Percentiles rank a stretch among this genome's conserved stretches.
Conservation (phyloP, 92 coral and sea anemone species). For the Pocillopora meandrina region DNA sequence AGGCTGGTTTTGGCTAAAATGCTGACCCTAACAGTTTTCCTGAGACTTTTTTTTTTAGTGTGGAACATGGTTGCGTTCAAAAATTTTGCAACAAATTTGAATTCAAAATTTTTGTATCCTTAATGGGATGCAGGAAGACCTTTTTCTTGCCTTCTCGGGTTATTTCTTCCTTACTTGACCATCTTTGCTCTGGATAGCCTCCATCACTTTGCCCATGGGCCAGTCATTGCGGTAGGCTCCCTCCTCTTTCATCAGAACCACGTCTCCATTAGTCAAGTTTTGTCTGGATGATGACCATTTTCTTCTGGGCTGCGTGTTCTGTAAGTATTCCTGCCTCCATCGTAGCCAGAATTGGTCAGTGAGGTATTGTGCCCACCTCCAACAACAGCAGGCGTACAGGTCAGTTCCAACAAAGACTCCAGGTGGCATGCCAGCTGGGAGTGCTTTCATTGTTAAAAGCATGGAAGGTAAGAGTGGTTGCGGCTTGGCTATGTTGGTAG, state of each 20-base stretch:
- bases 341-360: constrained; percentile 45
- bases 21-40: too few relatives aligned
- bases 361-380: constrained; percentile 39
- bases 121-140: constrained; percentile 36
- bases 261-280: constrained; percentile 38
- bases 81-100: too few relatives aligned
- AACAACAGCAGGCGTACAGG: constrained; percentile 35
- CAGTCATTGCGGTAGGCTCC: constrained; percentile 51
- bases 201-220: constrained; percentile 51
- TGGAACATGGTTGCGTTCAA: too few relatives aligned
- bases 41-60: too few relatives aligned
- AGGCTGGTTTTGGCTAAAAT: too few relatives aligned
- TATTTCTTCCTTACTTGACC: constrained; percentile 43
- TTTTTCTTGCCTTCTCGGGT: constrained; percentile 28
- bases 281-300: constrained; percentile 28
- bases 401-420: constrained; percentile 31
- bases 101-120: neutral
- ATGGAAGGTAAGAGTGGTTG: constrained; percentile 36
- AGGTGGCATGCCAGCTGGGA: constrained; percentile 39
- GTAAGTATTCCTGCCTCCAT: constrained; percentile 54
- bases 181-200: constrained; percentile 46
- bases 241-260: constrained; percentile 38
- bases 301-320: constrained; percentile 33
- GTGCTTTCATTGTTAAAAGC: constrained; percentile 40
- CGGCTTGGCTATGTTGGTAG: constrained; percentile 5